Conservation (phyloP, 2,888 invertebrate species). For the Pterobdella sp. region DNA sequence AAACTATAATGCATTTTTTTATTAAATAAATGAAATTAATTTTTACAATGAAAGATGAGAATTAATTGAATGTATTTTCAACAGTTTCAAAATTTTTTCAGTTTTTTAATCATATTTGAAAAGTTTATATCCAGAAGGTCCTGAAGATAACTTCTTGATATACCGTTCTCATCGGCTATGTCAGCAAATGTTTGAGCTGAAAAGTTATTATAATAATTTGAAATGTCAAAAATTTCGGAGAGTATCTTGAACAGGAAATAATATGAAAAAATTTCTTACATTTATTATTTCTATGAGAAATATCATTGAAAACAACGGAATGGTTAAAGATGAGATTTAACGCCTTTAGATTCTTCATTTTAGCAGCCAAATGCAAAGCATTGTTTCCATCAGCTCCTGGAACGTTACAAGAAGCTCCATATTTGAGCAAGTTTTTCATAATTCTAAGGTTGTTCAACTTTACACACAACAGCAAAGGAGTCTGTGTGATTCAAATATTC, state of each 20-base stretch:
- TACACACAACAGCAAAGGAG: constrained; percentile 36
- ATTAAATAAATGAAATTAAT: no score
- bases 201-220: no score
- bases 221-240: neutral
- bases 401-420: constrained; percentile 30
- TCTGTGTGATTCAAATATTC: no score
- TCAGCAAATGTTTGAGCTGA: no score
- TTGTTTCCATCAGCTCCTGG: constrained; percentile 34
- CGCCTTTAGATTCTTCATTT: neutral
- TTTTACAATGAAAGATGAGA: no score
- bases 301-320: neutral
- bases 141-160: no score
- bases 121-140: no score
- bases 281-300: neutral
- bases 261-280: neutral
- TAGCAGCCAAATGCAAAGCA: constrained; percentile 33
- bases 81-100: no score
- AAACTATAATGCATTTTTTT: no score
- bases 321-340: neutral
- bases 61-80: no score
- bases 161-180: no score
- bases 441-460: constrained; percentile 30
- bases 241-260: neutral
- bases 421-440: constrained; percentile 26
- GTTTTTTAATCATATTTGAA: no score